Evolutionary conservation across 2,797 vertebrate species (phyloP).

Genomic region (Neosilurus mollespiculum): DNA sequence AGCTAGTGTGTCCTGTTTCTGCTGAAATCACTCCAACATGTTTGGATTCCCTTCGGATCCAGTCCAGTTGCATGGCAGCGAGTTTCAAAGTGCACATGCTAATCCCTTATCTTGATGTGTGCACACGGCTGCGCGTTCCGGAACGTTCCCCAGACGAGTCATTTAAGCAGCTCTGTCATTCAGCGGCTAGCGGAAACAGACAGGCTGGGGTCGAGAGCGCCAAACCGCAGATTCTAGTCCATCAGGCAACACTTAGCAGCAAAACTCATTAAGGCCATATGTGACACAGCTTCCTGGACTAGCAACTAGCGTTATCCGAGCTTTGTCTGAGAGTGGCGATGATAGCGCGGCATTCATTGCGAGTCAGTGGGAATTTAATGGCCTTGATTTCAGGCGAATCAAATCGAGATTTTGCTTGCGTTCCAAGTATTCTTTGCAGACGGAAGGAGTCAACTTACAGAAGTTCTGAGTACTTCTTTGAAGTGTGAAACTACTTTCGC

Average conservation of each 20-base stretch:
- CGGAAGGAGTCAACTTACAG: not conserved
- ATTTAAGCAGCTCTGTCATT: conserved; percentile 47
- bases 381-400: not conserved
- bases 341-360: conserved; percentile 2
- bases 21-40: conserved; percentile 1
- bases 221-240: conserved; percentile 46
- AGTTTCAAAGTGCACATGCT: not conserved
- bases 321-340: not conserved
- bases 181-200: conserved; percentile 50
- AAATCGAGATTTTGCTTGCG: not conserved
- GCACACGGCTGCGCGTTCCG: conserved; percentile 36
- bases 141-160: conserved; percentile 28
- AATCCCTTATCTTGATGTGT: conserved; percentile 40
- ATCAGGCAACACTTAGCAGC: conserved; percentile 52
- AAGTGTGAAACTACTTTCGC: conserved; percentile 5
- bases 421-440: not conserved
- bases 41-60: not conserved
- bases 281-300: conserved; percentile 44
- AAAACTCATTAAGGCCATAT: conserved; percentile 54
- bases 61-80: not conserved
- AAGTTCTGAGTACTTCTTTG: not conserved
- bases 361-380: not conserved
- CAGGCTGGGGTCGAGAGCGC: conserved; percentile 52
- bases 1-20: not conserved
- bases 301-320: conserved; percentile 27